phyloP scores from a whole-genome alignment of 2,888 invertebrate species.

The Clusia tigrina region DNA sequence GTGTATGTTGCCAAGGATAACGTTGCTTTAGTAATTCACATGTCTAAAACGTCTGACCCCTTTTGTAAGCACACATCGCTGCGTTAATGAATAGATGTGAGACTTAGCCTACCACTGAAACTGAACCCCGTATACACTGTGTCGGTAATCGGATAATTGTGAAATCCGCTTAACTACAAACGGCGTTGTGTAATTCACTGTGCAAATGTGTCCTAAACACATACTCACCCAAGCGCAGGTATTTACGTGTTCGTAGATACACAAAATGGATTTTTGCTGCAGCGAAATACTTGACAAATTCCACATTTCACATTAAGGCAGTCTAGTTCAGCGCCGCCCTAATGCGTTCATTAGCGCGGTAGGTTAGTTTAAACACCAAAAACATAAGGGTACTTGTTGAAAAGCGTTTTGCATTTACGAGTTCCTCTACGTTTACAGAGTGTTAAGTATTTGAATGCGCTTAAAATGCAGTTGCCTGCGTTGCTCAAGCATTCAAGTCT shows the following conservation, averaged over 20 bases:
- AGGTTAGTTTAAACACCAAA: slow-evolving; percentile 52
- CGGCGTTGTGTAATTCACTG: slow-evolving; percentile 56
- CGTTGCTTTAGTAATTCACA: too few species aligned
- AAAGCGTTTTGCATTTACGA: slow-evolving; percentile 41
- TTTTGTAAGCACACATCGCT: too few species aligned
- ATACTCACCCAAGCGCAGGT: slow-evolving; percentile 36
- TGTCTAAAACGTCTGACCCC: too few species aligned
- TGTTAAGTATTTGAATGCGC: slow-evolving; percentile 29
- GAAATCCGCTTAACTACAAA: slow-evolving; percentile 59
- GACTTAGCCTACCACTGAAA: too few species aligned
- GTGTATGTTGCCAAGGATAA: too few species aligned
- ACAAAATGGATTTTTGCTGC: too few species aligned
- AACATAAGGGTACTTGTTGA: not conserved
- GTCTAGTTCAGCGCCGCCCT: slow-evolving; percentile 30
- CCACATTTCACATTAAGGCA: not conserved
- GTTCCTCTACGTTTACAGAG: slow-evolving; percentile 52
- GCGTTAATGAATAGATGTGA: too few species aligned
- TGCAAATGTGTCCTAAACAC: slow-evolving; percentile 34
- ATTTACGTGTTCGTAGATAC: not conserved
- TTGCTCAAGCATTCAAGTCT: too few species aligned
- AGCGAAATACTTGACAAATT: slow-evolving; percentile 38
- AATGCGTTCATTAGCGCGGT: slow-evolving; percentile 57
- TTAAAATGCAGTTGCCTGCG: not conserved
- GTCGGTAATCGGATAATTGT: slow-evolving; percentile 57
- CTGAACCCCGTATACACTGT: too few species aligned